phyloP scores from a whole-genome alignment of 2,888 invertebrate genomes.

The Nymphalis urticae region DNA sequence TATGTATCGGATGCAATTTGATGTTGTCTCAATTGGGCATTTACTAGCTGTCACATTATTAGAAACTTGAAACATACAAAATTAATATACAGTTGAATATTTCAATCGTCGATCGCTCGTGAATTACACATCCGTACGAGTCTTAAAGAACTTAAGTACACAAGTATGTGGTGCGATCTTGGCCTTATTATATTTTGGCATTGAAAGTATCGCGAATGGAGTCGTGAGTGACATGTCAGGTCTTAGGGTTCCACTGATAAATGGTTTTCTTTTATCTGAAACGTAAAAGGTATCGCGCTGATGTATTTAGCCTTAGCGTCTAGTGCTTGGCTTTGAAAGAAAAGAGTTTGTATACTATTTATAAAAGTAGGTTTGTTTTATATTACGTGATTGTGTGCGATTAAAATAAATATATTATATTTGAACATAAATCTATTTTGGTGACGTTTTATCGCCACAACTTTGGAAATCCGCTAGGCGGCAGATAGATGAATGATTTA shows the following conservation, averaged over 20 bases:
- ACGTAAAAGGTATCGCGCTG: constrained; percentile 18
- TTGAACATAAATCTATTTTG: too few species aligned
- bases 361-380: too few species aligned
- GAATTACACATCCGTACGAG: constrained; percentile 35
- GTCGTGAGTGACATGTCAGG: constrained; percentile 63
- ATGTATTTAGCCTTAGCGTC: constrained; percentile 8
- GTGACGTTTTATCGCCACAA: too few species aligned
- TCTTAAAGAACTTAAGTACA: constrained; percentile 49
- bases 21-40: too few species aligned
- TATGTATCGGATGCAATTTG: too few species aligned
- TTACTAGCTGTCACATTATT: too few species aligned
- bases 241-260: constrained; percentile 43
- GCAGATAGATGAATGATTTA: too few species aligned
- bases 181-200: constrained; percentile 74
- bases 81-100: too few species aligned
- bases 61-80: too few species aligned
- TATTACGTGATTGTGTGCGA: too few species aligned
- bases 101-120: constrained; percentile 29
- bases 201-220: constrained; percentile 63
- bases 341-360: background rate
- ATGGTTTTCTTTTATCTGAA: constrained; percentile 38
- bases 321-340: constrained; percentile 8
- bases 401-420: too few species aligned
- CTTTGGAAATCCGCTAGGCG: too few species aligned
- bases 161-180: constrained; percentile 55